These are phyloP conservation scores for Anolis carolinensis DNA, from an alignment of 2,113 vertebrate species.

Conservation along the genomic window DNA sequence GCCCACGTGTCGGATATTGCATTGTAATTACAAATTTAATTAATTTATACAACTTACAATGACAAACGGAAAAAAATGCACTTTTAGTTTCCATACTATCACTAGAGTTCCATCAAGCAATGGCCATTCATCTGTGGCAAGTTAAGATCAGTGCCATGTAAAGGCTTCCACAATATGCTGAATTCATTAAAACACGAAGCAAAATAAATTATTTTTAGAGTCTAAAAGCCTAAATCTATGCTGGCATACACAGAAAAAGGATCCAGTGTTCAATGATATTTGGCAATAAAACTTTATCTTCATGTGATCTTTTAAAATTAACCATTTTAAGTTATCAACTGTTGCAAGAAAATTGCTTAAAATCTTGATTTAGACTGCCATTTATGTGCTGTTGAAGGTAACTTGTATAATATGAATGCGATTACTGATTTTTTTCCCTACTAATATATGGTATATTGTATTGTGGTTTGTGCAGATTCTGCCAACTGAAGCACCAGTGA, in stretches of 20 bases:
- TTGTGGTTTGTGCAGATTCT: not conserved
- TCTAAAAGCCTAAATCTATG: not conserved
- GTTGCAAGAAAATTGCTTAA: slow-evolving; percentile 22
- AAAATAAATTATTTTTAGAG: slow-evolving; percentile 61
- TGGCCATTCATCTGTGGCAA: not conserved
- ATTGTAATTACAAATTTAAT: too few species aligned
- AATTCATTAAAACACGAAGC: slow-evolving; percentile 68
- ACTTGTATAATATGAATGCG: not conserved
- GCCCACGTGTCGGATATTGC: too few species aligned
- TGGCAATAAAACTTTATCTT: slow-evolving; percentile 56
- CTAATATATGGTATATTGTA: not conserved
- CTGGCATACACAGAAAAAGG: not conserved
- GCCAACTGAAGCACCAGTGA: not conserved
- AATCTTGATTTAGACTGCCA: not conserved
- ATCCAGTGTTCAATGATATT: slow-evolving; percentile 54
- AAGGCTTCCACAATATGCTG: not conserved
- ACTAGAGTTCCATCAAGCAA: not conserved
- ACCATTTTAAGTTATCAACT: slow-evolving; percentile 37
- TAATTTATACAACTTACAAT: too few species aligned
- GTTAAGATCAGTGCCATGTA: not conserved
- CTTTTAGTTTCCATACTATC: not conserved
- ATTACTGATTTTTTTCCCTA: not conserved
- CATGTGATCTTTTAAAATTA: slow-evolving; percentile 61
- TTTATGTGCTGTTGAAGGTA: not conserved
- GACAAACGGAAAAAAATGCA: too few species aligned